A percentile compares a stretch with the other conserved stretches of the same genome.
Conservation (phyloP, 2,113 vertebrate genomes). For the Lanius ludovicianus region DNA sequence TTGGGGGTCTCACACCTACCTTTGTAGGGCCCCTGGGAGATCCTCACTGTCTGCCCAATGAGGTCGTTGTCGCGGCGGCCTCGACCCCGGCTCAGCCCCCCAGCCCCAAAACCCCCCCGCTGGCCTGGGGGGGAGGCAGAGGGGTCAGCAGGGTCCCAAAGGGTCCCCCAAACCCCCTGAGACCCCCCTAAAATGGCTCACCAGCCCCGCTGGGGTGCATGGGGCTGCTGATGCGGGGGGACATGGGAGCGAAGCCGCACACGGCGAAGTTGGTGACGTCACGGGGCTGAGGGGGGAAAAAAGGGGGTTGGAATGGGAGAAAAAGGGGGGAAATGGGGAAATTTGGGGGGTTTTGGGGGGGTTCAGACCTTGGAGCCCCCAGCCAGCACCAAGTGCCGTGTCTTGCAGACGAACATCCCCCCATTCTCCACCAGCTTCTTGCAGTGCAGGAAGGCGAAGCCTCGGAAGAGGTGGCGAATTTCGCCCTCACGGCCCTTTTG, state of each 20-base stretch:
- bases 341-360: fast-evolving
- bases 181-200: not conserved
- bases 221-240: conserved; percentile 93
- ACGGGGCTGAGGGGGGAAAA: conserved; percentile 75
- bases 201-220: conserved; percentile 87
- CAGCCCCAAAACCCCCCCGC: conserved; percentile 77
- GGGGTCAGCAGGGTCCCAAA: not conserved
- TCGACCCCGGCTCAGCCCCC: conserved; percentile 86
- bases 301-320: fast-evolving
- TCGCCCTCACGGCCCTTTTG: conserved; percentile 89
- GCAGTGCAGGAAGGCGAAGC: conserved; percentile 94
- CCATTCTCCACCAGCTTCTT: conserved; percentile 97
- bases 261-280: conserved; percentile 93
- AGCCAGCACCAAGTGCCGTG: conserved; percentile 87
- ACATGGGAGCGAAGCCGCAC: conserved; percentile 91
- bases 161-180: fast-evolving
- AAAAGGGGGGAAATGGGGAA: fast-evolving
- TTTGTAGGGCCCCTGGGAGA: conserved; percentile 96
- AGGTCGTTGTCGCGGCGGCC: conserved; percentile 92
- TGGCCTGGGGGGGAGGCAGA: conserved; percentile 25
- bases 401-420: conserved; percentile 95
- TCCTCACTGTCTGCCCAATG: conserved; percentile 93
- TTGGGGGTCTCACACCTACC: conserved; percentile 50
- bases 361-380: conserved; percentile 88
- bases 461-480: conserved; percentile 89